phyloP scores from a whole-genome alignment of 2,113 vertebrate genomes.

The Ia io region DNA sequence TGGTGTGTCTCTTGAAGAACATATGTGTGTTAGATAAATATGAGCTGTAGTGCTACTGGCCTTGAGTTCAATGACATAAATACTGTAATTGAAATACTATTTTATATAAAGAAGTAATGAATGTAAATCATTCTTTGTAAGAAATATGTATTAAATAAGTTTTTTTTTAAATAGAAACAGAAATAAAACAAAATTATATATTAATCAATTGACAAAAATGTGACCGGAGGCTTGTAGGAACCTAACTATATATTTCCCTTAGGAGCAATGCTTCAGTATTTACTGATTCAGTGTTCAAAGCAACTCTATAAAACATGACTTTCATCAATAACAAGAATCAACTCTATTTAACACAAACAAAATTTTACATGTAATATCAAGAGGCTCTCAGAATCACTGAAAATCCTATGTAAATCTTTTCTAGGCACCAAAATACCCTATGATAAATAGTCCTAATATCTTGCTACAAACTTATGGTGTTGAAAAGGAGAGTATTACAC shows the following conservation, averaged over 20 bases:
- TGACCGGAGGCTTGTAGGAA: background rate
- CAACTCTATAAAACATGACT: background rate
- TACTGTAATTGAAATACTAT: background rate
- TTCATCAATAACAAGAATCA: background rate
- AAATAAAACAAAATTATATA: background rate
- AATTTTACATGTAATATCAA: background rate
- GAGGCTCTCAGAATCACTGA: background rate
- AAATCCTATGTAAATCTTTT: background rate
- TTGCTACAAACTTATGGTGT: background rate
- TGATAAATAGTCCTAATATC: background rate
- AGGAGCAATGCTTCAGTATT: background rate
- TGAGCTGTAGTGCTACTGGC: background rate
- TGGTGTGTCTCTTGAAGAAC: background rate
- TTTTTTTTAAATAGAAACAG: background rate
- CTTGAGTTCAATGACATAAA: background rate
- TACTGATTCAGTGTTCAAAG: background rate
- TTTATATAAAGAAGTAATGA: background rate
- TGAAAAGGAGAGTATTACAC: background rate
- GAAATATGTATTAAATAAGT: background rate
- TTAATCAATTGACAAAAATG: background rate
- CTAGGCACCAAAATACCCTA: background rate
- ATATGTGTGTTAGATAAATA: background rate
- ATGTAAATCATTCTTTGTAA: background rate
- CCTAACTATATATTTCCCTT: background rate
- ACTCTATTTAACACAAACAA: background rate